A percentile compares a stretch with the other conserved stretches of the same genome.
These are phyloP conservation scores for Caenorhabditis wallacei DNA, from an alignment of 2,888 invertebrate species.

Conservation along the genomic window DNA sequence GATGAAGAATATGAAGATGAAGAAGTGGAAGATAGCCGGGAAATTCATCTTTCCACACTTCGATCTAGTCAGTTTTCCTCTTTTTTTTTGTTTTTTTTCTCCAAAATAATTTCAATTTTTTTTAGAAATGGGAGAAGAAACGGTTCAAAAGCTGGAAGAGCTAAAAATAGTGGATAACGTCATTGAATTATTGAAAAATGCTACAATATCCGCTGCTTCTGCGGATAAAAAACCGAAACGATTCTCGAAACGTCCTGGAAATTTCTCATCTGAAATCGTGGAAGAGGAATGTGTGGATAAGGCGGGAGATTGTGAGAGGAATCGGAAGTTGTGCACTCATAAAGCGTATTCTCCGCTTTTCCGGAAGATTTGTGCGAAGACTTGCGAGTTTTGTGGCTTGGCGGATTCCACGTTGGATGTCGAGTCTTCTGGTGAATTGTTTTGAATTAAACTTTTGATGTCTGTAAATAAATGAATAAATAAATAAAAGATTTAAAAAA, in stretches of 20 bases:
- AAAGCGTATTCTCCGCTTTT: constrained; percentile 41
- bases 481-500: constrained; percentile 11
- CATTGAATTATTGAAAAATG: constrained; percentile 34
- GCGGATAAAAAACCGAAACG: constrained; percentile 3
- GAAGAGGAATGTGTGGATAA: constrained; percentile 48
- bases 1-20: constrained; percentile 56
- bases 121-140: constrained; percentile 55
- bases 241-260: constrained; percentile 7
- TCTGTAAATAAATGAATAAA: background rate
- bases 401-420: constrained; percentile 38
- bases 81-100: background rate
- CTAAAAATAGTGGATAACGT: constrained; percentile 56
- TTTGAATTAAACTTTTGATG: background rate
- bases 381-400: constrained; percentile 52
- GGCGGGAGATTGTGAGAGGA: constrained; percentile 50
- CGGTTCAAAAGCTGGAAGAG: constrained; percentile 48
- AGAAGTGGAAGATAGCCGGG: constrained; percentile 48
- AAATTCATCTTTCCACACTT: constrained; percentile 37
- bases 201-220: background rate
- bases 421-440: constrained; percentile 28
- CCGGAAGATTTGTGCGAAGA: constrained; percentile 57
- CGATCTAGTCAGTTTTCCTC: constrained; percentile 20
- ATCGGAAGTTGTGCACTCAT: constrained; percentile 44
- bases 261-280: constrained; percentile 6
- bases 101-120: background rate